Evolutionary conservation across 2,888 invertebrate species (phyloP).

Genomic region (Erebia aethiops): DNA sequence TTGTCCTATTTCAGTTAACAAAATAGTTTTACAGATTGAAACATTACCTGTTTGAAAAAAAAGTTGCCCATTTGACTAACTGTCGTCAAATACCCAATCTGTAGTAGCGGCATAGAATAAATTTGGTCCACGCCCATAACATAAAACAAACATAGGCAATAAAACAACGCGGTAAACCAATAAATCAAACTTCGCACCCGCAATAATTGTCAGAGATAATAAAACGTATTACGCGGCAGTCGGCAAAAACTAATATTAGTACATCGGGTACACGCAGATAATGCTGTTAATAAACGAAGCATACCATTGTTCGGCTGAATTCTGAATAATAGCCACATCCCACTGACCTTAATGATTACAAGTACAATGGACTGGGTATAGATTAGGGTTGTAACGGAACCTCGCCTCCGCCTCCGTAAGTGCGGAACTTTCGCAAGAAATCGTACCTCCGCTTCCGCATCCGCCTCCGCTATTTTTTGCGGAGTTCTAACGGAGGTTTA

Average conservation of each 20-base stretch:
- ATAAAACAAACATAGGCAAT: constrained; percentile 16
- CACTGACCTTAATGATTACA: neutral
- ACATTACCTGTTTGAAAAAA: neutral
- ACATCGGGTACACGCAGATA: constrained; percentile 38
- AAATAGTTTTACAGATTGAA: too few species aligned
- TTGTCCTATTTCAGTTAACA: too few species aligned
- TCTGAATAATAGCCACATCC: constrained; percentile 41
- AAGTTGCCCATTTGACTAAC: neutral
- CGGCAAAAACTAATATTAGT: constrained; percentile 42
- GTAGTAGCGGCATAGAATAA: neutral
- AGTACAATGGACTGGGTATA: too few species aligned
- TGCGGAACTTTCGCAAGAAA: too few species aligned
- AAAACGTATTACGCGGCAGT: constrained; percentile 26
- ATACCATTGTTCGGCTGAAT: constrained; percentile 49
- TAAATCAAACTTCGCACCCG: constrained; percentile 31
- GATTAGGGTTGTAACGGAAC: too few species aligned
- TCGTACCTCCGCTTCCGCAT: too few species aligned
- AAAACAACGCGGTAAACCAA: constrained; percentile 21
- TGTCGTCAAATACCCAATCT: neutral
- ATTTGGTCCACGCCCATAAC: neutral
- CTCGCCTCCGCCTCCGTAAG: too few species aligned
- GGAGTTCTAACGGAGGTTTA: too few species aligned
- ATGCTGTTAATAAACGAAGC: constrained; percentile 49
- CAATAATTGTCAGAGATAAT: constrained; percentile 37
- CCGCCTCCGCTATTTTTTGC: too few species aligned